Percentiles rank a stretch among this genome's conserved stretches.
Conservation (phyloP, 2,797 vertebrate genomes). For the Poeciliopsis paucimaculata region DNA sequence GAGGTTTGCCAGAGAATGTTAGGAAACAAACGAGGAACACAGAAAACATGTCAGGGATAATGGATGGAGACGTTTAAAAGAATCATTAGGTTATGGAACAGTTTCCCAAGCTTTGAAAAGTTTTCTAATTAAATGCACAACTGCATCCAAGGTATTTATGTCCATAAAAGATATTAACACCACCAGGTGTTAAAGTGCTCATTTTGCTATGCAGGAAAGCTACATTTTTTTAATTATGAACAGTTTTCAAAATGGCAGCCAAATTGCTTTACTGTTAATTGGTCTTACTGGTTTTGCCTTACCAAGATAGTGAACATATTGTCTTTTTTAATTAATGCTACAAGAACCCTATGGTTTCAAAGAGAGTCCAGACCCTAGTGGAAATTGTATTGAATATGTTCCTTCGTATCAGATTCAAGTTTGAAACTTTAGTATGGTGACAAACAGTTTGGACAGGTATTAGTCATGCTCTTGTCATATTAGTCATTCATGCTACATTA, state of each 20-base stretch:
- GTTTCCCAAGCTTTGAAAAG: neutral
- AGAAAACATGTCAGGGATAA: neutral
- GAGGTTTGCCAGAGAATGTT: neutral
- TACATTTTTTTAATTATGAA: neutral
- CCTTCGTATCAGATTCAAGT: neutral
- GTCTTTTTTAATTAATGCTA: neutral
- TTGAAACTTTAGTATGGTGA: neutral
- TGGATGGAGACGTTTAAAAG: neutral
- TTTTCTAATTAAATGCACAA: neutral
- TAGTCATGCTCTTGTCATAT: neutral
- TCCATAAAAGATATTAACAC: neutral
- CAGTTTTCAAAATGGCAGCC: neutral
- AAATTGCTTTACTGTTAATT: neutral
- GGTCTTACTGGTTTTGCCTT: neutral
- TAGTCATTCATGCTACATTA: neutral
- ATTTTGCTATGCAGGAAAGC: neutral
- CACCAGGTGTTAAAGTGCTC: neutral
- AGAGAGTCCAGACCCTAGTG: neutral
- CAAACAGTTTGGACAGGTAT: neutral
- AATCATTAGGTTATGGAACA: neutral
- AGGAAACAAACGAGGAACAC: constrained; percentile 4
- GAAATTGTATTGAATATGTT: neutral
- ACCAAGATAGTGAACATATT: neutral
- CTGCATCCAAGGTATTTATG: neutral
- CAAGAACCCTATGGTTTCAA: neutral